A percentile compares a stretch with the other conserved stretches of the same genome.
These are phyloP conservation scores for Zygaena filipendulae DNA, from an alignment of 2,888 invertebrate genomes.

Conservation along the genomic window DNA sequence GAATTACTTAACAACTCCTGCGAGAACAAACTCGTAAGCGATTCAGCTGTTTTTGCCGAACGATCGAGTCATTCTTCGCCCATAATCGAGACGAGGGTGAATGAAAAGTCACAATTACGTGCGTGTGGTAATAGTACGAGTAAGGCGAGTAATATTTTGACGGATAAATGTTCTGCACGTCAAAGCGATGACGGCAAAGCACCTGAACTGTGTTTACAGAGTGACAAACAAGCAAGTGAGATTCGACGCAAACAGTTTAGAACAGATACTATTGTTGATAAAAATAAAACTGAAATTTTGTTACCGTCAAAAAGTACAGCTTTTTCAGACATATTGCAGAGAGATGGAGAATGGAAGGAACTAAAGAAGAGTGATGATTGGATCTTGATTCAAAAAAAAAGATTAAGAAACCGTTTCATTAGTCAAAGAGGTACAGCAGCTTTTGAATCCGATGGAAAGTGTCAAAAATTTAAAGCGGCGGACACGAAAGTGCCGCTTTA, in stretches of 20 bases:
- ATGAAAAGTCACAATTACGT: background rate
- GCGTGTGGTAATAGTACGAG: background rate
- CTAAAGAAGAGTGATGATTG: constrained; percentile 5
- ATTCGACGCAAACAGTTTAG: too few species aligned
- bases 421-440: constrained; percentile 9
- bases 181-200: too few species aligned
- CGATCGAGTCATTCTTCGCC: too few species aligned
- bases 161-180: too few species aligned
- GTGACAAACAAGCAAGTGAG: too few species aligned
- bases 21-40: too few species aligned
- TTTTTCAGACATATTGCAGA: background rate
- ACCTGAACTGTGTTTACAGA: too few species aligned
- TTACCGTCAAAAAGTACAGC: background rate
- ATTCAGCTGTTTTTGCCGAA: too few species aligned
- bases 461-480: constrained; percentile 15
- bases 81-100: background rate
- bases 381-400: constrained; percentile 9
- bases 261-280: too few species aligned
- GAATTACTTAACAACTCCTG: background rate
- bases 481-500: constrained; percentile 14
- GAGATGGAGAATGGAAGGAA: constrained; percentile 7
- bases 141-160: background rate
- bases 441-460: constrained; percentile 2
- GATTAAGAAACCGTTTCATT: constrained; percentile 11
- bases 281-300: too few species aligned